phyloP scores from a whole-genome alignment of 2,797 vertebrate species.

The Parambassis ranga region DNA sequence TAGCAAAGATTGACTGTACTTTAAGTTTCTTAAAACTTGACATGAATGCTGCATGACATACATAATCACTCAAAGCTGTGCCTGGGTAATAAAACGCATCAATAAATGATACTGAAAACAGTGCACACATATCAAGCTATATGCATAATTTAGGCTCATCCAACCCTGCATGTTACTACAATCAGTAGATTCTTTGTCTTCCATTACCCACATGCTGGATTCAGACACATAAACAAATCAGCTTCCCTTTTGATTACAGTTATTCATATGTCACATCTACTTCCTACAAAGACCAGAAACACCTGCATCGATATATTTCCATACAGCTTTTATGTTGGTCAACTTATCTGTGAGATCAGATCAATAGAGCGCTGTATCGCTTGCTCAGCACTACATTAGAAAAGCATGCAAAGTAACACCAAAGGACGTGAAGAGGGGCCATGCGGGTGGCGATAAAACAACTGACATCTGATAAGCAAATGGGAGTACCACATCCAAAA shows the following conservation, averaged over 20 bases:
- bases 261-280: not conserved
- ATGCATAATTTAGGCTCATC: not conserved
- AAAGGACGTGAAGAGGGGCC: slow-evolving; percentile 20
- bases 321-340: slow-evolving; percentile 5
- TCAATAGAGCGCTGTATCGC: slow-evolving; percentile 19
- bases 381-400: not conserved
- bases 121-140: not conserved
- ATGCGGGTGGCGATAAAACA: slow-evolving; percentile 42
- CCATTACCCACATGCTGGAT: not conserved
- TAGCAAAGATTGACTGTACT: not conserved
- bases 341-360: slow-evolving; percentile 44
- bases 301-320: slow-evolving; percentile 43
- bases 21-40: not conserved
- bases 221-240: not conserved
- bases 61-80: not conserved
- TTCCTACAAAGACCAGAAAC: slow-evolving; percentile 10
- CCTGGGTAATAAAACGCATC: not conserved
- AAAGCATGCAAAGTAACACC: slow-evolving; percentile 45
- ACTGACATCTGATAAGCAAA: slow-evolving; percentile 72
- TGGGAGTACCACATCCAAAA: slow-evolving; percentile 2
- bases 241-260: not conserved
- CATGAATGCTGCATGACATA: not conserved
- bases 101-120: not conserved
- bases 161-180: not conserved
- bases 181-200: not conserved